A percentile compares a stretch with the other conserved stretches of the same genome.
Evolutionary conservation across 2,888 invertebrate genomes (phyloP).

Genomic region (Saturnia pavonia): DNA sequence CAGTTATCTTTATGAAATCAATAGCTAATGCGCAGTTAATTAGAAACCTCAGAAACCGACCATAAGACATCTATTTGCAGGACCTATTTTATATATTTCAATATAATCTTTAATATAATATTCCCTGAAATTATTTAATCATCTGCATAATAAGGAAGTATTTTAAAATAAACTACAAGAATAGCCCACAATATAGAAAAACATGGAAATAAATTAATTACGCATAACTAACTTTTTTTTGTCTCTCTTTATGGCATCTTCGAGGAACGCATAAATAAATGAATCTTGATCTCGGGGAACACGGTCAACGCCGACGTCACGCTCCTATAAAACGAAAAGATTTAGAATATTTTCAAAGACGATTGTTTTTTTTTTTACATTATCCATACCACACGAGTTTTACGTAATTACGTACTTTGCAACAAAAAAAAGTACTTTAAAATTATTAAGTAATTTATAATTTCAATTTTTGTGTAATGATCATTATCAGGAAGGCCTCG

Average conservation of each 20-base stretch:
- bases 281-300: slow-evolving; percentile 65
- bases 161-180: not conserved
- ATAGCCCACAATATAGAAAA: not conserved
- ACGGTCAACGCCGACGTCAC: slow-evolving; percentile 42
- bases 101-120: no score
- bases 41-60: no score
- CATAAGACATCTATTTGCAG: no score
- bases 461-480: not conserved
- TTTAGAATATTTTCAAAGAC: not conserved
- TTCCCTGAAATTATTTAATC: no score
- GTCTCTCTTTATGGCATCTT: slow-evolving; percentile 70
- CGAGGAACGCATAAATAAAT: slow-evolving; percentile 68
- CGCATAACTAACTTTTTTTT: slow-evolving; percentile 62
- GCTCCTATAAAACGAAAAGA: slow-evolving; percentile 39
- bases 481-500: no score
- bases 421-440: not conserved
- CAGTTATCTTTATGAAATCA: no score
- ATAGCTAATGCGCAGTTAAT: no score
- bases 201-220: not conserved
- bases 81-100: no score
- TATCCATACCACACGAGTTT: not conserved
- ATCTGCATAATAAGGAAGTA: not conserved
- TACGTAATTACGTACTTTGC: not conserved
- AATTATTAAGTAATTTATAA: not conserved
- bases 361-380: not conserved